phyloP scores from a whole-genome alignment of 2,888 invertebrate genomes.

The Macrosiphum euphorbiae region DNA sequence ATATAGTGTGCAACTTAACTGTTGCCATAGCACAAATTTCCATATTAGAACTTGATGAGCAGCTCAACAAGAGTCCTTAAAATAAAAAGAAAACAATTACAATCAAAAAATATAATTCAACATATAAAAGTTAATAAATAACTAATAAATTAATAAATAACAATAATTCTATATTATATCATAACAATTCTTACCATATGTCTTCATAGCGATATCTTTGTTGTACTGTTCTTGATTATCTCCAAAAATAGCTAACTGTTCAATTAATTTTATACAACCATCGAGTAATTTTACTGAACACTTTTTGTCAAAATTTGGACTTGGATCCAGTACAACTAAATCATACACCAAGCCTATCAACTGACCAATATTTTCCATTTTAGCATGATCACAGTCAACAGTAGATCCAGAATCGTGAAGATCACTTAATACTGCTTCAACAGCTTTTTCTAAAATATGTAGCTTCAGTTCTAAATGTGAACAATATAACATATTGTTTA shows the following conservation, averaged over 20 bases:
- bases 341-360: conserved; percentile 75
- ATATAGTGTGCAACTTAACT: conserved; percentile 75
- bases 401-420: conserved; percentile 72
- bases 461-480: conserved; percentile 74
- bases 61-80: conserved; percentile 71
- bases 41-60: conserved; percentile 72
- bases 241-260: conserved; percentile 55
- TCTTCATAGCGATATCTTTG: conserved; percentile 58
- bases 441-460: conserved; percentile 75
- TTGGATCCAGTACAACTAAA: conserved; percentile 74
- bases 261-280: conserved; percentile 61
- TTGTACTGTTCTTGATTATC: conserved; percentile 55
- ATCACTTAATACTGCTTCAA: conserved; percentile 75
- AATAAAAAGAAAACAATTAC: conserved; percentile 11
- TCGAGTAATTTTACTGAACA: conserved; percentile 71
- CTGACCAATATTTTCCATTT: conserved; percentile 74
- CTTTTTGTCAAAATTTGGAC: conserved; percentile 73
- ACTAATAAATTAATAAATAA: background rate
- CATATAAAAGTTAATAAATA: background rate
- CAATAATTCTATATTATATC: background rate
- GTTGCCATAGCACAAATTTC: conserved; percentile 76
- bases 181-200: conserved; percentile 37
- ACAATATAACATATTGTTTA: conserved; percentile 74
- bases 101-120: background rate
- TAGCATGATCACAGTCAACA: conserved; percentile 69